Conservation (phyloP, 2,113 vertebrate species). For the Aegithalos caudatus region DNA sequence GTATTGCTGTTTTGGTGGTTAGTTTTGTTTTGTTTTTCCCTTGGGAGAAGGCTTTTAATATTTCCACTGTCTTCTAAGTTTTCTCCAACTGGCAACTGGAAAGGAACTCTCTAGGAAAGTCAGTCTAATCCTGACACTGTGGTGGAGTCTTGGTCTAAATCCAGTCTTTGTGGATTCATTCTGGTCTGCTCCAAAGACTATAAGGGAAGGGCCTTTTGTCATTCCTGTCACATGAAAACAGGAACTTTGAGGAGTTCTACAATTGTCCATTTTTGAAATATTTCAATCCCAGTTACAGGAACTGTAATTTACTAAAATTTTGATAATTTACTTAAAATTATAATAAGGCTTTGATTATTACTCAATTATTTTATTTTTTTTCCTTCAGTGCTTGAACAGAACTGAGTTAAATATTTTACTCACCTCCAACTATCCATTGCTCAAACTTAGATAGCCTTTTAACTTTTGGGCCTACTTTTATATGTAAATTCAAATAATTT, state of each 20-base stretch:
- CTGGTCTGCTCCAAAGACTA: not conserved
- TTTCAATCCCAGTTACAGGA: not conserved
- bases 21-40: not conserved
- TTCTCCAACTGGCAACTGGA: not conserved
- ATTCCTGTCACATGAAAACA: not conserved
- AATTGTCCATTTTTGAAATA: not conserved
- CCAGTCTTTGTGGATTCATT: not conserved
- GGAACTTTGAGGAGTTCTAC: not conserved
- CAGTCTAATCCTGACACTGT: not conserved
- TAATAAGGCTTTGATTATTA: not conserved
- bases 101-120: not conserved
- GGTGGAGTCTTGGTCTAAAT: not conserved
- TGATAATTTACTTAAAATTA: not conserved
- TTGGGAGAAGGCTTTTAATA: not conserved
- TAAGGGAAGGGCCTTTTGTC: not conserved
- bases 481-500: not conserved
- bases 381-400: not conserved
- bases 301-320: not conserved
- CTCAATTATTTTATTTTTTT: not conserved
- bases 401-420: not conserved
- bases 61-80: not conserved
- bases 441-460: not conserved
- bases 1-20: not conserved
- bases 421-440: not conserved
- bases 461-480: not conserved